A percentile compares a stretch with the other conserved stretches of the same genome.
Evolutionary conservation across 2,888 invertebrate genomes (phyloP).

Genomic region (Eremobia ochroleuca): DNA sequence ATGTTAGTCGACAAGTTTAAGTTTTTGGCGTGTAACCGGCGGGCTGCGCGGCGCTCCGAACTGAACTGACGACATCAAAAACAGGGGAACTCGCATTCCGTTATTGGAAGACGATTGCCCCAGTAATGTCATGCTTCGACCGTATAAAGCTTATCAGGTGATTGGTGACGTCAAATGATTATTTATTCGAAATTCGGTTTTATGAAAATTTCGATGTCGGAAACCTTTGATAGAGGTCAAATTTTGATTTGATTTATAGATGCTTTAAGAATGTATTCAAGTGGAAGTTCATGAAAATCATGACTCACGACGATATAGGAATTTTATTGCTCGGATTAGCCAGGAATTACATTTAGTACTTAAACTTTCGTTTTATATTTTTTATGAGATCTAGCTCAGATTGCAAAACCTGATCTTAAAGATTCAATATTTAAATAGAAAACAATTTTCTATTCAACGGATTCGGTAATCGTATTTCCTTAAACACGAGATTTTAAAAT

Average conservation of each 20-base stretch:
- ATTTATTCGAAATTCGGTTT: constrained; percentile 74
- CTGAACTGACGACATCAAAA: constrained; percentile 84
- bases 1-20: constrained; percentile 69
- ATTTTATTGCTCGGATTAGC: constrained; percentile 50
- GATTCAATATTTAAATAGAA: not conserved
- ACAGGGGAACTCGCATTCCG: constrained; percentile 79
- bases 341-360: constrained; percentile 22
- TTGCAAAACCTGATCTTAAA: not conserved
- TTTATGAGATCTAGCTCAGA: constrained; percentile 13
- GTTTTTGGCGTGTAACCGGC: constrained; percentile 74
- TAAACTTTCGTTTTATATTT: constrained; percentile 34
- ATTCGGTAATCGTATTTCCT: not conserved
- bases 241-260: constrained; percentile 63
- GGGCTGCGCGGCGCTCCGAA: constrained; percentile 82
- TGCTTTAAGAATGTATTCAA: constrained; percentile 63
- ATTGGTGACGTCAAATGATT: constrained; percentile 84
- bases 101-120: constrained; percentile 82
- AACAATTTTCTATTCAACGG: not conserved
- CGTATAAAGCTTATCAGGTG: constrained; percentile 82
- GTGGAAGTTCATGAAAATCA: constrained; percentile 61
- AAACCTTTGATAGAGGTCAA: constrained; percentile 71
- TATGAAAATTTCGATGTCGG: constrained; percentile 71
- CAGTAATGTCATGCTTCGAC: constrained; percentile 81
- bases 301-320: constrained; percentile 32
- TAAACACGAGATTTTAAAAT: not conserved